Base-by-base conservation (phyloP, 1,140 invertebrate genomes). In the Bombus confusus region DNA sequence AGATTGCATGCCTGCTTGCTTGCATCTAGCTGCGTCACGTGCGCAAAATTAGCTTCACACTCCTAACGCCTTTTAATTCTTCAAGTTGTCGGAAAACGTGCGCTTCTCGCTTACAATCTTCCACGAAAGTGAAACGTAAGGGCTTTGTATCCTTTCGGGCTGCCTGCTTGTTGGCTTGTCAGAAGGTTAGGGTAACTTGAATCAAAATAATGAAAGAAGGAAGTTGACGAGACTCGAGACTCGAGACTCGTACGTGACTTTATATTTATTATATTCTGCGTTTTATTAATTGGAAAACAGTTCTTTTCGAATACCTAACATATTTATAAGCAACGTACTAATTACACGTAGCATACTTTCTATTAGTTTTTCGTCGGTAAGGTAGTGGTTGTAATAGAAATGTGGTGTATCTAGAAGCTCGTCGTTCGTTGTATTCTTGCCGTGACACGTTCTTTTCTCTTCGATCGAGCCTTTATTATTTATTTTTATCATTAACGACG, bases 391-490 rank as follows among this genome's bases (percentile, higher is more conserved):
- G 47, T 52, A 52, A 76, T 22, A 47, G 28, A 52, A 18, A 57
- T 59, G 13, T 22, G 47, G 47, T 22, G 47, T 43, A 43, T 41
- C 52, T 52, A 41, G 31, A 34, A 34, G 57, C 10, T 66, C 1
- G 2, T 22, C 34, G 52, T 74, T 74, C 80, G 59, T 62, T 79
- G 75, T 78, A 43, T 84, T 78, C 37, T 78, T 57, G n/a, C 22
- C 1, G 37, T 15, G 39, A 71, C 64, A 22, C 13, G 47, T 59
- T 43, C 28, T 34, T 71, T 59, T 28, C 13, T 22, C 34, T 31
- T 66, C 28, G 28, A 25, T 69, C 39, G 25, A 59, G 6, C 57
- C 66, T 9, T 69, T 34, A 28, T 62, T 72, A 68, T 15, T 84
- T 72, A 72, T 69, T 69, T 78, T 59, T 47, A 41, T 43, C 47